Percentiles rank a stretch among this genome's conserved stretches.
Evolutionary conservation across 2,113 vertebrate genomes (phyloP).

Genomic region (Gracilinanus agilis): DNA sequence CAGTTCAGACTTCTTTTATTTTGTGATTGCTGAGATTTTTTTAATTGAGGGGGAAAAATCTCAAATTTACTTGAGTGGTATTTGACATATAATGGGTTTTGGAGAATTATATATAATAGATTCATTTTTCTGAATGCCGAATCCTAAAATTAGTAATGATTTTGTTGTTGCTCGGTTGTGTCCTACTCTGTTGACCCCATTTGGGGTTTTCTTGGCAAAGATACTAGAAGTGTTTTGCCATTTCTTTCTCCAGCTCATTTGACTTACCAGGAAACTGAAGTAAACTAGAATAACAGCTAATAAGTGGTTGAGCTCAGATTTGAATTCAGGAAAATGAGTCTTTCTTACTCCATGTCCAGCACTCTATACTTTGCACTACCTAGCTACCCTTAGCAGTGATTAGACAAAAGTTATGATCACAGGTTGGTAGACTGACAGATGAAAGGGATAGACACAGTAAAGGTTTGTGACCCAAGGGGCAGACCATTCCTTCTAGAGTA

Average conservation of each 20-base stretch:
- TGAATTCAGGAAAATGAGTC: no score
- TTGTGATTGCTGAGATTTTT: neutral
- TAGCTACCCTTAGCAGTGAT: neutral
- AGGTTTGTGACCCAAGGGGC: neutral
- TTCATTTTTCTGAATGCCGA: neutral
- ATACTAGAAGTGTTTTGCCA: no score
- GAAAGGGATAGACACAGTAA: neutral
- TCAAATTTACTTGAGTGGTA: neutral
- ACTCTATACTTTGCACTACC: no score
- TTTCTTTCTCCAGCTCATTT: no score
- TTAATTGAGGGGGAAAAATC: neutral
- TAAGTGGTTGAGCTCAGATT: no score
- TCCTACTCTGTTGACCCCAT: no score
- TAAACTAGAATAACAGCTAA: no score
- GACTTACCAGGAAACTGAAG: no score
- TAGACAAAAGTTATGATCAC: neutral
- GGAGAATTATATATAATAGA: neutral
- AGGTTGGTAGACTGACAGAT: neutral
- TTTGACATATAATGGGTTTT: neutral
- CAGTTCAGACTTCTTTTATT: neutral
- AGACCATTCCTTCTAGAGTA: neutral
- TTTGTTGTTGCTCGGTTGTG: no score
- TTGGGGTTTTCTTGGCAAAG: no score
- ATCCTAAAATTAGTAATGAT: neutral
- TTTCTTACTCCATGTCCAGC: no score